Evolutionary conservation across 92 coral and sea anemone species (phyloP).

Genomic region (Meandrina meandrites): DNA sequence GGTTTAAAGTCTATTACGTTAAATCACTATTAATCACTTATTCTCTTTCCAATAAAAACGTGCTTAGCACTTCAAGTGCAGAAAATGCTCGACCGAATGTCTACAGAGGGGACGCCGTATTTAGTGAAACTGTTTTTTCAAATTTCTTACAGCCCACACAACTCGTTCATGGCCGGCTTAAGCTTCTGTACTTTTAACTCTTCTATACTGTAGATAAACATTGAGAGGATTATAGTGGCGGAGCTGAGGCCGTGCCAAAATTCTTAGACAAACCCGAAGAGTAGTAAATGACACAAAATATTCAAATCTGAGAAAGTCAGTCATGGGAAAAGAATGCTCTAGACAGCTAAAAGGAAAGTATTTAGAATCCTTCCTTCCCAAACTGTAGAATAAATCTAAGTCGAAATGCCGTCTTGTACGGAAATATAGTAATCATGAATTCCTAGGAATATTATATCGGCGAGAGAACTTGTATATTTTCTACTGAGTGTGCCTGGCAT

Average conservation of each 20-base stretch:
- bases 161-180: conserved; percentile 9
- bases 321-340: neutral
- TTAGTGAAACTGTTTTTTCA: neutral
- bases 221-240: conserved; percentile 17
- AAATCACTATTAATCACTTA: conserved; percentile 11
- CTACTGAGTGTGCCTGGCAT: neutral
- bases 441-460: neutral
- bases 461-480: neutral
- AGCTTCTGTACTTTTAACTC: conserved; percentile 8
- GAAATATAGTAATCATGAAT: neutral
- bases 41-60: conserved; percentile 26
- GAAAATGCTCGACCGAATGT: conserved; percentile 16
- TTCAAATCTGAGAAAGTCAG: neutral
- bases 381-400: neutral
- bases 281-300: neutral
- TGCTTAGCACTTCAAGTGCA: neutral
- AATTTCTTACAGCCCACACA: conserved; percentile 32
- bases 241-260: conserved; percentile 10
- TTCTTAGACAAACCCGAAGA: conserved; percentile 20
- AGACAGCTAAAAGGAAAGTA: neutral
- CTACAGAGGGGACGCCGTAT: neutral
- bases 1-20: conserved; percentile 18
- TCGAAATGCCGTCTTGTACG: neutral
- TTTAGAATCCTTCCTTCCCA: neutral
- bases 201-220: conserved; percentile 25